These are phyloP conservation scores for Turnix velox DNA, from an alignment of 2,113 vertebrate species.

Conservation along the genomic window DNA sequence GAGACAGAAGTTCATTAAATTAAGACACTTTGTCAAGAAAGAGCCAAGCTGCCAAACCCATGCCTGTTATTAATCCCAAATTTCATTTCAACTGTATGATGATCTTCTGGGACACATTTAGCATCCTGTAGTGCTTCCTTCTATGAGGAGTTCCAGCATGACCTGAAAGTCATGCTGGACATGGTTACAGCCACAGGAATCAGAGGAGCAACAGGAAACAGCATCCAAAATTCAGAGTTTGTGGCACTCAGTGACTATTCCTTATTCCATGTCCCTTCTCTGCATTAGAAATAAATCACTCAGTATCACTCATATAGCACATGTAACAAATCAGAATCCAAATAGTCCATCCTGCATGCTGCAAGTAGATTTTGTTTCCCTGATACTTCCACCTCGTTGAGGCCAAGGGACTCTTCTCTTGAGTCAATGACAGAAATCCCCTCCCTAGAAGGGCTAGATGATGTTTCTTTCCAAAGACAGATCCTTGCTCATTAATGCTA, in stretches of 20 bases:
- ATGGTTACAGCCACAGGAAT: not conserved
- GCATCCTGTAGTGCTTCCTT: not conserved
- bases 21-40: not conserved
- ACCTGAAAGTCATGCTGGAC: fast-evolving
- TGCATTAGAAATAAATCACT: not conserved
- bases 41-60: not conserved
- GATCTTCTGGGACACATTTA: not conserved
- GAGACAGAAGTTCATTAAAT: not conserved
- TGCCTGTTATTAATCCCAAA: not conserved
- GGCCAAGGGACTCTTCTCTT: not conserved
- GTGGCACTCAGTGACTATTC: not conserved
- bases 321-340: not conserved
- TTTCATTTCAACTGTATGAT: not conserved
- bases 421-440: not conserved
- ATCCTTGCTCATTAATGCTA: not conserved
- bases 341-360: not conserved
- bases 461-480: not conserved
- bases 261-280: not conserved
- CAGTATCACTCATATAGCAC: not conserved
- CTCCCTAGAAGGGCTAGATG: not conserved
- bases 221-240: not conserved
- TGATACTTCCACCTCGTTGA: not conserved
- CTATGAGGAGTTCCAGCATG: not conserved
- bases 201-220: not conserved
- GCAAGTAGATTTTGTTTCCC: not conserved